Conservation (phyloP, 2,888 invertebrate genomes). For the Aethes cnicana region DNA sequence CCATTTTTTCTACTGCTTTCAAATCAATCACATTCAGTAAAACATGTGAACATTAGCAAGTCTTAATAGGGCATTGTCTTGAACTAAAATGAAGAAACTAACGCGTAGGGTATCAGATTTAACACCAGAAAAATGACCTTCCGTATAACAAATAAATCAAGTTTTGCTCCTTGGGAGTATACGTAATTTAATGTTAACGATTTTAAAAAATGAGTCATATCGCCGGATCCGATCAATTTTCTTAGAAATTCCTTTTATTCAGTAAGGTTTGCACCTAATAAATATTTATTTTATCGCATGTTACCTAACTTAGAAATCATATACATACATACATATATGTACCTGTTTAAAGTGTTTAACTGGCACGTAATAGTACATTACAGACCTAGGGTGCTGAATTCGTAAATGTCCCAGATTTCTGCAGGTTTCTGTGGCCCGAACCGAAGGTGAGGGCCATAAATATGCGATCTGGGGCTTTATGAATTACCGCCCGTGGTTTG, state of each 20-base stretch:
- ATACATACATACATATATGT: background rate
- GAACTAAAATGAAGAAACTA: constrained; percentile 32
- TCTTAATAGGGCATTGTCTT: constrained; percentile 42
- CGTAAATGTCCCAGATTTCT: too few relatives aligned
- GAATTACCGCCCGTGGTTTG: too few relatives aligned
- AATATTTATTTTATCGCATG: constrained; percentile 13
- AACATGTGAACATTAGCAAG: constrained; percentile 33
- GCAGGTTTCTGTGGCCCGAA: too few relatives aligned
- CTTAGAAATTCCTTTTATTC: constrained; percentile 52
- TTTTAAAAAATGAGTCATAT: constrained; percentile 50
- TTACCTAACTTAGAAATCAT: constrained; percentile 2
- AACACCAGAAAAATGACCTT: constrained; percentile 39
- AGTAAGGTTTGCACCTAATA: constrained; percentile 34
- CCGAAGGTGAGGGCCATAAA: too few relatives aligned
- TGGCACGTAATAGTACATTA: too few relatives aligned
- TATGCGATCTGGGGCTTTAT: too few relatives aligned
- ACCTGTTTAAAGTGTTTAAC: too few relatives aligned
- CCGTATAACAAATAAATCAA: constrained; percentile 46
- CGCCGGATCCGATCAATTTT: constrained; percentile 55
- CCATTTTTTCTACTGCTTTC: constrained; percentile 1
- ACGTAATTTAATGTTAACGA: constrained; percentile 49
- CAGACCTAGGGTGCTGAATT: too few relatives aligned
- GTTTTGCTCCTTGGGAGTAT: constrained; percentile 17
- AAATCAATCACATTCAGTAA: constrained; percentile 26
- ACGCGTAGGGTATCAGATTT: constrained; percentile 33